Evolutionary conservation across 1,140 invertebrate species (phyloP), one percentile per base, ranked within the genome.

Genomic region (Brachionus paranguensis): DNA sequence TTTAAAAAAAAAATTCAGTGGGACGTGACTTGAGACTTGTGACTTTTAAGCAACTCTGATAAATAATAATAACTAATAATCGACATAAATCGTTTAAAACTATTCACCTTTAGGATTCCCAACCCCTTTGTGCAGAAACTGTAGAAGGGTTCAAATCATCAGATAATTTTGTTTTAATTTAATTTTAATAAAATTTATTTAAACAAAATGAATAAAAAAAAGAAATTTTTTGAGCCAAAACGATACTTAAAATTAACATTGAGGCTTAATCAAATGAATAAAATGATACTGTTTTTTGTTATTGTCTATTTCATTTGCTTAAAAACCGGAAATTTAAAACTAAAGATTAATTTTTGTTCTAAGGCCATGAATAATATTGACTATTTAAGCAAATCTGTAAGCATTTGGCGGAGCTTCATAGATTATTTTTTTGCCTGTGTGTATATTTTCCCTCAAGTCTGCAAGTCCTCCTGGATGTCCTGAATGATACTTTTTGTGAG

Each of bases 361-460:
- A 20, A 60, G 53, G n/a, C 17, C 53, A 55, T 50, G 5, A 50
- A 50, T n/a, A 53, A 53, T 53, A 37, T 47, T 60, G 53, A 60
- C 53, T 76, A 27, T 12, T 76, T 27, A 76, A 76, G 72, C 72
- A 76, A 76, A 76, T 76, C 45, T 47, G n/a, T 76, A 76, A 3
- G 78, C 78, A 81, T 81, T 81, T 33, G 64, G 3, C n/a, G 78
- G 78, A 45, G 78, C 53, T 64, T 81, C 78, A 24, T 81, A 64
- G 11, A 81, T 68, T 37, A 81, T 81, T 55, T 83, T 83, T 70
- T 83, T 83, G 3, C 60, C 81, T 12, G 27, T 50, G 4, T 53
- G 47, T 27, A 68, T 68, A 45, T 47, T 68, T 33, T 83, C 81
- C 20, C 60, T 68, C 17, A 70, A 20, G 20, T 83, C 60, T 41